phyloP scores from a whole-genome alignment of 1,140 invertebrate species.

The Carposina sasakii region DNA sequence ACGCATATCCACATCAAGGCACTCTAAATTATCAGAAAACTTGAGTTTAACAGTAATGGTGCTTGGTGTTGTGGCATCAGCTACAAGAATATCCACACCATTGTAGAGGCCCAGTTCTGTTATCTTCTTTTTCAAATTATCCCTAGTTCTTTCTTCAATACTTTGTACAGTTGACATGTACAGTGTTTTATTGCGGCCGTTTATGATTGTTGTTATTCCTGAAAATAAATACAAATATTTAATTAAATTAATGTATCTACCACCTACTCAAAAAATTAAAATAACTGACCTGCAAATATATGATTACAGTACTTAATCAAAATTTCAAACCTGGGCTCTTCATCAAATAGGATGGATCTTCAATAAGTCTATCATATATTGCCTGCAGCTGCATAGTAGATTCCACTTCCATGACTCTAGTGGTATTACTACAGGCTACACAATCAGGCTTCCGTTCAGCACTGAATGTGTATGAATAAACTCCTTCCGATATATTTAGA shows the following conservation, averaged over 20 bases:
- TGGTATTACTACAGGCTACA: slow-evolving; percentile 87
- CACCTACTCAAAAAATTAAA: too few species aligned
- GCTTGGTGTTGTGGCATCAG: slow-evolving; percentile 91
- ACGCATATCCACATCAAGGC: too few species aligned
- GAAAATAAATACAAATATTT: slow-evolving; percentile 28
- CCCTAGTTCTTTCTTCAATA: slow-evolving; percentile 90
- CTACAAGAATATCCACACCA: slow-evolving; percentile 89
- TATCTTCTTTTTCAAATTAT: slow-evolving; percentile 90
- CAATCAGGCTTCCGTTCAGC: slow-evolving; percentile 91
- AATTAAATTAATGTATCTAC: too few species aligned
- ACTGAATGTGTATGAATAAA: slow-evolving; percentile 97
- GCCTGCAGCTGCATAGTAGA: slow-evolving; percentile 85
- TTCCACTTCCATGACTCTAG: slow-evolving; percentile 81
- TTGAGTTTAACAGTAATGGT: slow-evolving; percentile 81
- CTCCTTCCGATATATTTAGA: slow-evolving; percentile 96
- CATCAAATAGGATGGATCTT: slow-evolving; percentile 85
- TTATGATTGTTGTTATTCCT: slow-evolving; percentile 84
- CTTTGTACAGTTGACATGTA: slow-evolving; percentile 93
- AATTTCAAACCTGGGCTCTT: slow-evolving; percentile 80
- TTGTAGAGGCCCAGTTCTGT: slow-evolving; percentile 86
- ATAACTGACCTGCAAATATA: too few species aligned
- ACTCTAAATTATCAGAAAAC: slow-evolving; percentile 72
- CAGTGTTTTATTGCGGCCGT: slow-evolving; percentile 91
- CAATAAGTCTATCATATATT: slow-evolving; percentile 85
- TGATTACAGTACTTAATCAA: too few species aligned